Percentiles rank a stretch among this genome's conserved stretches.
phyloP scores from a whole-genome alignment of 2,797 vertebrate species.

The Smutsia gigantea region DNA sequence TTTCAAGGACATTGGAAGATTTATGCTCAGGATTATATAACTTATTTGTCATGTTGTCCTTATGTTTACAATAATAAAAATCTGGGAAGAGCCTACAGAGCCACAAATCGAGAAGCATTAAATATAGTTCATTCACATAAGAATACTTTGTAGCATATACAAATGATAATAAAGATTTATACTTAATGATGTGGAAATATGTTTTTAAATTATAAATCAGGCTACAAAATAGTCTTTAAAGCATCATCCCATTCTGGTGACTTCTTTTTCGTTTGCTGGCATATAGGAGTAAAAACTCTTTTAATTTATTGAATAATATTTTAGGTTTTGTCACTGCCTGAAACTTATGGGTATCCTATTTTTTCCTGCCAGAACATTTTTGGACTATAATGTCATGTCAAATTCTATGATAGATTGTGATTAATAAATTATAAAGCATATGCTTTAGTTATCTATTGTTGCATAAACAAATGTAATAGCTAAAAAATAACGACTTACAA shows the following conservation, averaged over 20 bases:
- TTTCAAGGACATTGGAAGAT: slow-evolving; percentile 10
- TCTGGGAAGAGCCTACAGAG: not conserved
- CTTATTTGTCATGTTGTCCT: not conserved
- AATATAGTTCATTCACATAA: not conserved
- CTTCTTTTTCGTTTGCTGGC: not conserved
- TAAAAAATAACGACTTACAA: not conserved
- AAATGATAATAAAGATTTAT: not conserved
- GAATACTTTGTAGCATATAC: not conserved
- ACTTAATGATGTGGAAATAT: not conserved
- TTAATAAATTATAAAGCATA: not conserved
- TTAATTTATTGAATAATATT: not conserved
- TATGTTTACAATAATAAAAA: slow-evolving; percentile 8
- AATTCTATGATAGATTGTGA: not conserved
- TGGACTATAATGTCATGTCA: not conserved
- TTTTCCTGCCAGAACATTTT: not conserved
- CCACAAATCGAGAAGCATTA: not conserved
- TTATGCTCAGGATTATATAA: not conserved
- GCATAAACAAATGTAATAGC: not conserved
- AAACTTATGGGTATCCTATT: not conserved
- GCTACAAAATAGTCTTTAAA: not conserved
- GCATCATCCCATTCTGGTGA: not conserved
- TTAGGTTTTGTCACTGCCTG: not conserved
- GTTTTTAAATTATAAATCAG: slow-evolving; percentile 4
- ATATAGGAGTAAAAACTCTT: not conserved
- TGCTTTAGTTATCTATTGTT: not conserved